Base-by-base conservation (phyloP, 2,797 vertebrate genomes). In the Enteromius radiatus region DNA sequence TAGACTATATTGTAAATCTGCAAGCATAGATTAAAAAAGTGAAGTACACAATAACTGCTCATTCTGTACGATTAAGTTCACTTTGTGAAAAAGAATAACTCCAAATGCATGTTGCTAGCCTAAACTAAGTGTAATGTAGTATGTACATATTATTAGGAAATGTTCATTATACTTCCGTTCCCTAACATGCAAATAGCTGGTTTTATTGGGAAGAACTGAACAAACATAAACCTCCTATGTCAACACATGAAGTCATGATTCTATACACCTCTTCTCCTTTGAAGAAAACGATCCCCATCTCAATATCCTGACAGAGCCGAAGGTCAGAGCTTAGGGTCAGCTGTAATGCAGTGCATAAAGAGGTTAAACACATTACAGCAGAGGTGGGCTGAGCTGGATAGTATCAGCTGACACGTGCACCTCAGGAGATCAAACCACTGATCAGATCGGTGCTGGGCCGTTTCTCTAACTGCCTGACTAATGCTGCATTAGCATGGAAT, bases 311-410 rank as follows among this genome's bases (percentile, higher is more conserved):
- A 56, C 38, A 33, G 63, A 47, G 47, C 17, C 8, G 7, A 65
- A 49, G 47, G 74, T 68, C 49, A 76, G 38, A 82, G 64, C 64
- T 59, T 19, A 26, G 81, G 63, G 49, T 82, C 38, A 82, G 21
- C 14, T 28, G 26, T 59, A 83, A 77, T 69, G 52, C 38, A 54
- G 81, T 36, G 64, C 74, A 83, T 61, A 9, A 54, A 49, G 28
- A 77, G 81, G 73, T 83, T 77, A 83, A 83, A 83, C 52, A 47
- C 63, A 76, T 83, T 77, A 83, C 26, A 43, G 41, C 49, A 59
- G 38, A 69, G 64, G 36, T 77, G 38, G 64, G 63, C 26, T 68
- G 28, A 36, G 26, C 26, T 76, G 63, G 64, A 82, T 45, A 41
- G 81, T 76, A 83, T 83, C 49, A 45, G 33, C 64, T 76, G 64